phyloP scores from a whole-genome alignment of 2,113 vertebrate genomes.

The Fregetta grallaria region DNA sequence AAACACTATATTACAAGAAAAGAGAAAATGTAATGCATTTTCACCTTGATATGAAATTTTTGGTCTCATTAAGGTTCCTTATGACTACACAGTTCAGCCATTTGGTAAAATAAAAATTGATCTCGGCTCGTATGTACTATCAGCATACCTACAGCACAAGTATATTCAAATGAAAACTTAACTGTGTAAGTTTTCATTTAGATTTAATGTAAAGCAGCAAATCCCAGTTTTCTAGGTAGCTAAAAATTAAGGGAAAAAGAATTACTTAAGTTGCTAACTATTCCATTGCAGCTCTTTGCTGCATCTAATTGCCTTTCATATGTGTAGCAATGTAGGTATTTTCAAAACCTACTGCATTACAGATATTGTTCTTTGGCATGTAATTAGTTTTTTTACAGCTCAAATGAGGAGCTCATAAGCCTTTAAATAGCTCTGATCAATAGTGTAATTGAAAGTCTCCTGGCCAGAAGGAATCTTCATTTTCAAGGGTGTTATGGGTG shows the following conservation, averaged over 20 bases:
- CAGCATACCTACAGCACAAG: not conserved
- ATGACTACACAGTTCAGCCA: not conserved
- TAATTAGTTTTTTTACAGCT: slow-evolving; percentile 65
- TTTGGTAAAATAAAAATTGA: not conserved
- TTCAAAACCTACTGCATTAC: slow-evolving; percentile 10
- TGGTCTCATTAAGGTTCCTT: not conserved
- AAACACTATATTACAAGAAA: not conserved
- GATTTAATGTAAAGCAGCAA: not conserved
- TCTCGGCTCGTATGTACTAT: not conserved
- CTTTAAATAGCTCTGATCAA: slow-evolving; percentile 76
- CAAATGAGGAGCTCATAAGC: slow-evolving; percentile 75
- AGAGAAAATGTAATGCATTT: not conserved
- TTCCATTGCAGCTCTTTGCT: not conserved
- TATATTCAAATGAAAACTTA: not conserved
- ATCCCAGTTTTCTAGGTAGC: not conserved
- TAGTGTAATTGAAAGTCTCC: slow-evolving; percentile 75
- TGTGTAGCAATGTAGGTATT: not conserved
- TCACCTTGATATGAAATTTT: not conserved
- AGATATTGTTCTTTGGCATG: slow-evolving; percentile 32
- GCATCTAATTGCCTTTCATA: not conserved
- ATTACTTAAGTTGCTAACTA: not conserved
- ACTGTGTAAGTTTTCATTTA: not conserved
- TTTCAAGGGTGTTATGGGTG: slow-evolving; percentile 67
- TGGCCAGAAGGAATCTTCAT: slow-evolving; percentile 69
- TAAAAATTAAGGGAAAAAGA: not conserved